Evolutionary conservation across 2,888 invertebrate genomes (phyloP), one percentile per base, ranked within the genome.

Genomic region (Drosophila emarginata): DNA sequence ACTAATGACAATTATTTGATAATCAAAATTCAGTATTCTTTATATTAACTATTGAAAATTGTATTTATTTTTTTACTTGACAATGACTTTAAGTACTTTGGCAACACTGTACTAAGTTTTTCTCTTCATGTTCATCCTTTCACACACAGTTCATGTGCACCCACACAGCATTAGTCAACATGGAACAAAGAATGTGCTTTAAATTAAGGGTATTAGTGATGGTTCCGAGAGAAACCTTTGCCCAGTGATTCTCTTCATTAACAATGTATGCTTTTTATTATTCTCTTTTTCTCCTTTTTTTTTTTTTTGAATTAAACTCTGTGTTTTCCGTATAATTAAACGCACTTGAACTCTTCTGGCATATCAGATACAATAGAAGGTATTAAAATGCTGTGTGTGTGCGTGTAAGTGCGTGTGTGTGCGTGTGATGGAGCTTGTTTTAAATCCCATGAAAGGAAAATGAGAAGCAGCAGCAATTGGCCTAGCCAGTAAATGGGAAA

Each of bases 381-480:
- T 52, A 79, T 65, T 77, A 72, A 67, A 61, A 59, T 67, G 18
- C 9, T 32, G 54, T 36, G 18, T 15, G 36, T 54, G 18, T 15
- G 53, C 4, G 14, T 62, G 39, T 62, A 61, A 62, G 70, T 28
- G 54, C 32, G 32, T 15, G 32, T 53, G 14, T 14, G 53, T 28
- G 9, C 56, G 51, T 61, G 61, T 64, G 70, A n/a, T n/a, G n/a
- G n/a, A n/a, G 69, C 75, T 78, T 83, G 59, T 54, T 65, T 77
- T 67, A 77, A 81, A 80, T 78, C 71, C 39, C 60, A 81, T 39
- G 53, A 77, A 72, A 51, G 67, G 57, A 62, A 59, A 59, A 45
- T 40, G 9, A 26, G 36, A 39, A 59, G 37, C 21, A 57, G 62
- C 18, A 14, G 52, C 28, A 18, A 36, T 15, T 40, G 7, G 39